Conservation (phyloP, 2,888 invertebrate genomes). For the Emmelina monodactyla region DNA sequence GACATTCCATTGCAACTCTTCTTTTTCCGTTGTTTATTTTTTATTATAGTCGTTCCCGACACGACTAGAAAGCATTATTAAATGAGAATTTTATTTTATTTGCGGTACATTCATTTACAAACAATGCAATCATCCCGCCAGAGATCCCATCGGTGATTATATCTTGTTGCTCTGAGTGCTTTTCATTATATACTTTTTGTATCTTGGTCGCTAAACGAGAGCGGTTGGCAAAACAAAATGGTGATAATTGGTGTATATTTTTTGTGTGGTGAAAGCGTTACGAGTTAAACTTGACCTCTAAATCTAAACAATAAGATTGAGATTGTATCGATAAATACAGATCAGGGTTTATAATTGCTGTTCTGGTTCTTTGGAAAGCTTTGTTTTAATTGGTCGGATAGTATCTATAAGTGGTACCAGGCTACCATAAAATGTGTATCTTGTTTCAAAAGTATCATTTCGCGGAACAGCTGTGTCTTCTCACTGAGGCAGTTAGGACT, state of each 20-base stretch:
- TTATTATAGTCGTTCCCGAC: slow-evolving; percentile 20
- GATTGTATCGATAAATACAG: not conserved
- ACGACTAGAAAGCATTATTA: slow-evolving; percentile 28
- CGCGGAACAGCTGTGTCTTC: too few relatives aligned
- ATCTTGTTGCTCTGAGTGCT: slow-evolving; percentile 24
- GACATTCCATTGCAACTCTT: slow-evolving; percentile 24
- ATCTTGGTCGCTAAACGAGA: slow-evolving; percentile 22
- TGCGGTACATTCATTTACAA: slow-evolving; percentile 47
- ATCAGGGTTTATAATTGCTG: not conserved
- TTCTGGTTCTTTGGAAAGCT: not conserved
- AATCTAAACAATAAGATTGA: not conserved
- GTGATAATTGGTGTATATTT: slow-evolving; percentile 18
- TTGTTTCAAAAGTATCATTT: too few relatives aligned
- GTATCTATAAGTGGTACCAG: too few relatives aligned
- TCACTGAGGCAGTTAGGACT: too few relatives aligned
- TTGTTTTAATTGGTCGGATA: too few relatives aligned
- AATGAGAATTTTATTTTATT: slow-evolving; percentile 36
- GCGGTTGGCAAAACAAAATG: slow-evolving; percentile 31
- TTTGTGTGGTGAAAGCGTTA: slow-evolving; percentile 1
- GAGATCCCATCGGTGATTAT: slow-evolving; percentile 50
- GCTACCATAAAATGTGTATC: too few relatives aligned
- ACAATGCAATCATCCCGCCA: slow-evolving; percentile 41
- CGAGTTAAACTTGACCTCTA: too few relatives aligned
- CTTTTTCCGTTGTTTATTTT: slow-evolving; percentile 27
- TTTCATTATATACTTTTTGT: slow-evolving; percentile 22